Percentiles rank a stretch among this genome's conserved stretches.
Evolutionary conservation across 2,113 vertebrate species (phyloP).

Genomic region (Oreochromis niloticus): DNA sequence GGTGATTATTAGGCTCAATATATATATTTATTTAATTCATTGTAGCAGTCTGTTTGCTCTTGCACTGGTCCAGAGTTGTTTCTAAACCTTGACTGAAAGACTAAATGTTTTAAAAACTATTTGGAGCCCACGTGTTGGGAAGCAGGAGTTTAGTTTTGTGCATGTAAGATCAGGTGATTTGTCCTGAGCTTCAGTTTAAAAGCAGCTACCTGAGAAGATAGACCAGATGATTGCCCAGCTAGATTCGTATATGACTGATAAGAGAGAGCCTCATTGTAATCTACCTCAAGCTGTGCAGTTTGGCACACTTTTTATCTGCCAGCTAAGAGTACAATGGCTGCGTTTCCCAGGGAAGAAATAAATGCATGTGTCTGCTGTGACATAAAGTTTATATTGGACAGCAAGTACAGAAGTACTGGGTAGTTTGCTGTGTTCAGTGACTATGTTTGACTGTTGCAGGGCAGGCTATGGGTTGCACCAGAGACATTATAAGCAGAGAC

Average conservation of each 20-base stretch:
- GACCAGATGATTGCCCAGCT: background rate
- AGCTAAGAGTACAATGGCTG: background rate
- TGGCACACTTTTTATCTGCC: background rate
- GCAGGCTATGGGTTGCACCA: background rate
- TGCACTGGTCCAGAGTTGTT: background rate
- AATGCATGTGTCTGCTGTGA: background rate
- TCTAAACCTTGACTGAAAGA: background rate
- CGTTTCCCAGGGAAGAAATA: background rate
- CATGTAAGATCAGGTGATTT: background rate
- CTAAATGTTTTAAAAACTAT: background rate
- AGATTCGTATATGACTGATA: fast-evolving
- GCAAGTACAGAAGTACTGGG: background rate
- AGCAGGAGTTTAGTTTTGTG: background rate
- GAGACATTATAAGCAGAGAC: background rate
- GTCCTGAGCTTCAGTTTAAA: background rate
- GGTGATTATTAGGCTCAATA: too few species aligned
- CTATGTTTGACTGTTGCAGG: background rate
- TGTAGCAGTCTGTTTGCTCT: too few species aligned
- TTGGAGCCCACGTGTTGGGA: background rate
- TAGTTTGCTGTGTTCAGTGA: background rate
- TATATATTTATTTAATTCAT: too few species aligned
- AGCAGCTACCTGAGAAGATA: background rate
- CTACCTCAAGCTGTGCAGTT: too few species aligned
- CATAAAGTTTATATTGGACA: background rate
- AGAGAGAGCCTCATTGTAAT: background rate